phyloP scores from a whole-genome alignment of 2,113 vertebrate species.

The Sinosuthora webbiana region DNA sequence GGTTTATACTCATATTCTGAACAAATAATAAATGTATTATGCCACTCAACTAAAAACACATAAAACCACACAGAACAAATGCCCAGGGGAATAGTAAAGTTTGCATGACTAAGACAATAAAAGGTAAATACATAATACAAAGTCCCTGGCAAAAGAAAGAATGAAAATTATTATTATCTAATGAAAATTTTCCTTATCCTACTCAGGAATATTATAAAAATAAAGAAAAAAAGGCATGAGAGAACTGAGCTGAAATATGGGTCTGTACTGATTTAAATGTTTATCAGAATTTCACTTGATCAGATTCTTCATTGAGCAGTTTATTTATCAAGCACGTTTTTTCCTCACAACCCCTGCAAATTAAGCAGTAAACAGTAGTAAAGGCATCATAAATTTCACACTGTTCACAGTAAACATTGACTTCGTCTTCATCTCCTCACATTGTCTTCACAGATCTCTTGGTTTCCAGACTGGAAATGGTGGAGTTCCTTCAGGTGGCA shows the following conservation, averaged over 20 bases:
- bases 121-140: background rate
- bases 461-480: background rate
- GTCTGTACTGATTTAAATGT: background rate
- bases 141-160: background rate
- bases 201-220: background rate
- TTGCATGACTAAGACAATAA: background rate
- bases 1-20: background rate
- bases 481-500: background rate
- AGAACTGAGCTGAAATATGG: background rate
- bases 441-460: background rate
- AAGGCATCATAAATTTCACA: background rate
- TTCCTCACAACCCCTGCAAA: background rate
- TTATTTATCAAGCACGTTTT: background rate
- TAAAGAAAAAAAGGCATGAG: background rate
- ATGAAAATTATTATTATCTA: background rate
- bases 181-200: background rate
- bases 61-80: background rate
- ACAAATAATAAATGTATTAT: background rate
- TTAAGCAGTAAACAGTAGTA: background rate
- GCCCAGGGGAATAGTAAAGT: background rate
- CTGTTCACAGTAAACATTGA: background rate
- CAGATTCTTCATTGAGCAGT: background rate
- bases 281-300: background rate
- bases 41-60: background rate
- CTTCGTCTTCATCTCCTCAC: background rate